phyloP scores from a whole-genome alignment of 2,797 vertebrate genomes.

The Schizopygopsis malacanthus region DNA sequence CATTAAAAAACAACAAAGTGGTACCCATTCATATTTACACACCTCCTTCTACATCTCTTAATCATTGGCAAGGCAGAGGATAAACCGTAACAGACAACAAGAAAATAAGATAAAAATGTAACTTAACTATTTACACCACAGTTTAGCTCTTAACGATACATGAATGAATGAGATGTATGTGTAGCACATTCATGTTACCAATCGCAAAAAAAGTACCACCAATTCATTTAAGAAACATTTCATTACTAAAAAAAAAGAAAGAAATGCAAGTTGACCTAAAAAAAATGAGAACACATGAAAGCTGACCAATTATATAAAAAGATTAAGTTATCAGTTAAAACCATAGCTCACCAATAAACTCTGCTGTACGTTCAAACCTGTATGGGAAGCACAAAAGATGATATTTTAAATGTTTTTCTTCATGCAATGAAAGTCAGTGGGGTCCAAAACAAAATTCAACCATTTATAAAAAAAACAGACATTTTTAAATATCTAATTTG shows the following conservation, averaged over 20 bases:
- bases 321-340: slow-evolving; percentile 61
- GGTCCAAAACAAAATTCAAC: no score
- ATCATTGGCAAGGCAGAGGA: slow-evolving; percentile 36
- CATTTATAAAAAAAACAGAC: background rate
- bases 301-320: slow-evolving; percentile 64
- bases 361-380: background rate
- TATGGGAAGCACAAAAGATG: background rate
- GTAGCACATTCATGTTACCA: slow-evolving; percentile 7
- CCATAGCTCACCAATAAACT: slow-evolving; percentile 45
- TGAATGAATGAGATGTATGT: slow-evolving; percentile 45
- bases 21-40: slow-evolving; percentile 18
- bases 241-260: slow-evolving; percentile 53
- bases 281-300: slow-evolving; percentile 61
- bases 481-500: background rate
- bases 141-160: slow-evolving; percentile 57
- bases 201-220: slow-evolving; percentile 48
- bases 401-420: slow-evolving; percentile 1
- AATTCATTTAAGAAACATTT: slow-evolving; percentile 54
- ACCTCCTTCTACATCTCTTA: slow-evolving; percentile 37
- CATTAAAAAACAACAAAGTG: slow-evolving; percentile 22
- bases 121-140: slow-evolving; percentile 61
- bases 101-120: slow-evolving; percentile 39
- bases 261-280: slow-evolving; percentile 60
- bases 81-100: slow-evolving; percentile 45
- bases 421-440: background rate